Evolutionary conservation across 2,888 invertebrate genomes (phyloP).

Genomic region (Eupithecia exiguata): DNA sequence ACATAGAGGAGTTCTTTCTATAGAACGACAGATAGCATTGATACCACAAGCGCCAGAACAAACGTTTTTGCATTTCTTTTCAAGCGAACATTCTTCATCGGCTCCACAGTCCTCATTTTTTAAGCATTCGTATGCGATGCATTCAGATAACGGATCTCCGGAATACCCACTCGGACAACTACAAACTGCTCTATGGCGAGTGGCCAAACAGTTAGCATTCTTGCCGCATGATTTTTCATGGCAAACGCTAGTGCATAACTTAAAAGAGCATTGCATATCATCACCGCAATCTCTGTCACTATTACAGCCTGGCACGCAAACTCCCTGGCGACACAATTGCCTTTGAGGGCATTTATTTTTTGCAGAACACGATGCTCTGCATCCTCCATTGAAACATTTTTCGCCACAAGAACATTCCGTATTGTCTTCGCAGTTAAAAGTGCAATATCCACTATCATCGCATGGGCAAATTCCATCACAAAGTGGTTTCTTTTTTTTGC

Average conservation of each 20-base stretch:
- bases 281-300: constrained; percentile 91
- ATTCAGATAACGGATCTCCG: constrained; percentile 90
- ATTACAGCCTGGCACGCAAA: constrained; percentile 91
- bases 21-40: constrained; percentile 93
- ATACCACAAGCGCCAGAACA: constrained; percentile 91
- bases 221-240: constrained; percentile 89
- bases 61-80: constrained; percentile 90
- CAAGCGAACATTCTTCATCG: constrained; percentile 89
- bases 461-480: constrained; percentile 92
- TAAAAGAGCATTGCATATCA: constrained; percentile 87
- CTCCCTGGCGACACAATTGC: constrained; percentile 88
- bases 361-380: constrained; percentile 88
- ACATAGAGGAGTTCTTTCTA: constrained; percentile 90
- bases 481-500: constrained; percentile 87
- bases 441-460: constrained; percentile 92
- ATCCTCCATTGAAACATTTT: constrained; percentile 88
- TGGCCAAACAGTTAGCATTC: constrained; percentile 90
- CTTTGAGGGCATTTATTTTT: constrained; percentile 89
- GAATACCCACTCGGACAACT: constrained; percentile 93
- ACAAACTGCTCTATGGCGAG: constrained; percentile 92
- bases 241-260: constrained; percentile 89
- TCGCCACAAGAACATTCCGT: constrained; percentile 93
- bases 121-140: constrained; percentile 90
- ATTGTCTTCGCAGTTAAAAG: constrained; percentile 86
- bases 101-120: constrained; percentile 90